A percentile compares a stretch with the other conserved stretches of the same genome.
Evolutionary conservation across 2,888 invertebrate genomes (phyloP).

Genomic region (Apamea crenata): DNA sequence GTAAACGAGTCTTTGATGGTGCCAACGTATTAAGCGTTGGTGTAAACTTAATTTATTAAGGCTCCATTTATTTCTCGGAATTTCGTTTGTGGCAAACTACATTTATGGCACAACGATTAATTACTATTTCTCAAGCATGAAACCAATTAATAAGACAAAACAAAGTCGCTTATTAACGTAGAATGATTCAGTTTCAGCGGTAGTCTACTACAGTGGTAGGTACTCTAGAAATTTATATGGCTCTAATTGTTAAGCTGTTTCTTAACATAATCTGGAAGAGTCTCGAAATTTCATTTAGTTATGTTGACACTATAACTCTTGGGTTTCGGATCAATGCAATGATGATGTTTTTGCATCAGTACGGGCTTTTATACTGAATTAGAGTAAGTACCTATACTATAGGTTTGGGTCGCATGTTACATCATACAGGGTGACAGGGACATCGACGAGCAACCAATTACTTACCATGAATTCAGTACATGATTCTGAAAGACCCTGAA

Average conservation of each 20-base stretch:
- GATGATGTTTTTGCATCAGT: background rate
- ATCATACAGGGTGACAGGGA: no score
- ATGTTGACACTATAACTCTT: background rate
- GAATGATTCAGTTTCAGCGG: conserved; percentile 8
- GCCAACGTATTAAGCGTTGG: conserved; percentile 48
- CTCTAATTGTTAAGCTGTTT: background rate
- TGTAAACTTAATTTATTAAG: conserved; percentile 30
- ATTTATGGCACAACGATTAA: conserved; percentile 9
- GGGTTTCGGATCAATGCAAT: background rate
- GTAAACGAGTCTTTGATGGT: conserved; percentile 49
- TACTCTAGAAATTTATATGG: conserved; percentile 12
- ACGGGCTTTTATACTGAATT: background rate
- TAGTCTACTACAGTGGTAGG: conserved; percentile 1
- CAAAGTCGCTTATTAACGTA: conserved; percentile 15
- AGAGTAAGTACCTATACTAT: background rate
- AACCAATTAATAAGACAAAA: conserved; percentile 46
- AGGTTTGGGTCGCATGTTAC: background rate
- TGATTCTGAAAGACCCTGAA: no score
- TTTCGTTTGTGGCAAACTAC: conserved; percentile 5
- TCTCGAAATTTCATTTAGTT: background rate
- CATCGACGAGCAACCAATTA: no score
- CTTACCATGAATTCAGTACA: no score
- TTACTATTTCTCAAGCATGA: conserved; percentile 25
- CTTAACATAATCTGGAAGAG: background rate
- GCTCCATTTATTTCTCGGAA: conserved; percentile 4